A percentile compares a stretch with the other conserved stretches of the same genome.
Conservation (phyloP, 2,797 vertebrate species). For the Peromyscus aztecus region DNA sequence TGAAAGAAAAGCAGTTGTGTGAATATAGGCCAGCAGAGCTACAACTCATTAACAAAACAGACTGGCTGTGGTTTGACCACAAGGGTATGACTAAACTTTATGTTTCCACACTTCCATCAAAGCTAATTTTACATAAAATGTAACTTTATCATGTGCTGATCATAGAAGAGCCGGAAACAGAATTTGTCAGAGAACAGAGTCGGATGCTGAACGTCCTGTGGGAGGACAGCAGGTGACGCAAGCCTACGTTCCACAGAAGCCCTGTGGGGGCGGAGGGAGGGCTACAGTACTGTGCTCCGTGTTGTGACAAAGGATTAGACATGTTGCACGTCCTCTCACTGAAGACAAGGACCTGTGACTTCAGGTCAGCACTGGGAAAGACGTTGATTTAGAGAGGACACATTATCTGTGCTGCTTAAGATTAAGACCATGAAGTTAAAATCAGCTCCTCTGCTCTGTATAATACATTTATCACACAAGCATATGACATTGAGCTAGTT, state of each 20-base stretch:
- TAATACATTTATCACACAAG: neutral
- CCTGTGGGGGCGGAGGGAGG: neutral
- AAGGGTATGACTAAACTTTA: neutral
- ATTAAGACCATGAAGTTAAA: neutral
- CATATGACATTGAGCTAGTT: neutral
- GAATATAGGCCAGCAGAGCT: neutral
- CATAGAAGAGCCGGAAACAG: neutral
- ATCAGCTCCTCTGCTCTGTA: neutral
- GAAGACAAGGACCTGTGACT: neutral
- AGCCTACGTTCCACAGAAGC: neutral
- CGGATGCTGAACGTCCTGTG: neutral
- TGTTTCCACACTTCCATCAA: constrained; percentile 40
- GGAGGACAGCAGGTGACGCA: neutral
- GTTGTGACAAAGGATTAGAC: neutral
- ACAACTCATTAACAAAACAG: neutral
- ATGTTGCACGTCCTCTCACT: neutral
- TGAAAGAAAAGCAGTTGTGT: neutral
- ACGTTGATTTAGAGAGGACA: neutral
- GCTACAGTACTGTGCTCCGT: neutral
- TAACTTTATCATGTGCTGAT: neutral
- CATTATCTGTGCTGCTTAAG: neutral
- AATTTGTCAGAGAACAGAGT: neutral
- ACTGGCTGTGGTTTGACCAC: neutral
- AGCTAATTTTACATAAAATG: neutral
- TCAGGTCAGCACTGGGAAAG: neutral